Percentiles rank a stretch among this genome's conserved stretches.
These are phyloP conservation scores for Eublepharis macularius DNA, from an alignment of 2,113 vertebrate species.

Conservation along the genomic window DNA sequence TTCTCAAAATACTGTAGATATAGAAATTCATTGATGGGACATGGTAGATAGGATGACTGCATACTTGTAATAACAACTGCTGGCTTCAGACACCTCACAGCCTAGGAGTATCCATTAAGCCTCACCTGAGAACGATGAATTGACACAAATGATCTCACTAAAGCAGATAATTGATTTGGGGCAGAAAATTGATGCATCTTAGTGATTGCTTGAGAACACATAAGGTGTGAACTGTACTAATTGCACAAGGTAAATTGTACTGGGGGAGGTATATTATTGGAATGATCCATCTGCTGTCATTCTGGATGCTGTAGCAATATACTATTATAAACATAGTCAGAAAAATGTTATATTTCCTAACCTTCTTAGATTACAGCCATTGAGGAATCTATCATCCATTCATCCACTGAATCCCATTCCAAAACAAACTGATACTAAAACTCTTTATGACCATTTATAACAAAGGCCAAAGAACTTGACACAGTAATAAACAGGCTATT, in stretches of 20 bases:
- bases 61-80: neutral
- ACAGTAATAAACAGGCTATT: neutral
- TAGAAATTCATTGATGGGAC: neutral
- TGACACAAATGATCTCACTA: neutral
- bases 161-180: neutral
- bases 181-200: neutral
- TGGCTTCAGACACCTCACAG: neutral
- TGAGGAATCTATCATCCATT: neutral
- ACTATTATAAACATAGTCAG: neutral
- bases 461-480: neutral
- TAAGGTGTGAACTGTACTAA: neutral
- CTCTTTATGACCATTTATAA: slow-evolving; percentile 2
- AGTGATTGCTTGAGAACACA: neutral
- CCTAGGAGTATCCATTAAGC: neutral
- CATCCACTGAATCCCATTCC: neutral
- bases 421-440: neutral
- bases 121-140: neutral
- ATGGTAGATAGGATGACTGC: neutral
- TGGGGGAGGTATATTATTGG: neutral
- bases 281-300: neutral
- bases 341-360: neutral
- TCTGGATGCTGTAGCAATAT: neutral
- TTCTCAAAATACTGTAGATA: neutral
- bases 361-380: neutral
- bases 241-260: neutral